These are phyloP conservation scores for Mycetomoellerius zeteki DNA, from an alignment of 1,140 invertebrate species.

Conservation along the genomic window DNA sequence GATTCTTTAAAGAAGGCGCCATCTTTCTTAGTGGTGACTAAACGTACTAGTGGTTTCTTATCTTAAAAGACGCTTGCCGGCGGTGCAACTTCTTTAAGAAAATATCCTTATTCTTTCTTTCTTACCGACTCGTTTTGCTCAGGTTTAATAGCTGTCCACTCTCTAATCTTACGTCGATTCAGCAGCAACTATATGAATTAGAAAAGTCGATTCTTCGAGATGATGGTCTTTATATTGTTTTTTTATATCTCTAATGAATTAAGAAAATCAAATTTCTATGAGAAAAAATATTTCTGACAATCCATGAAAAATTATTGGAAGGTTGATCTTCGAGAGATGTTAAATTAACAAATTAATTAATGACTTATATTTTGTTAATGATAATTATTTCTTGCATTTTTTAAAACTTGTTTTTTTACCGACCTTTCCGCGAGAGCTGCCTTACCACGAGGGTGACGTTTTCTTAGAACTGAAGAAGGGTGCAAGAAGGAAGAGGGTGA, in stretches of 20 bases:
- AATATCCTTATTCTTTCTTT: slow-evolving; percentile 83
- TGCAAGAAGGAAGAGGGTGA: slow-evolving; percentile 81
- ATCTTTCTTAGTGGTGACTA: slow-evolving; percentile 74
- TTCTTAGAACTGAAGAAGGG: slow-evolving; percentile 83
- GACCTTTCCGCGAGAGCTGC: slow-evolving; percentile 80
- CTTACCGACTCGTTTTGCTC: slow-evolving; percentile 82
- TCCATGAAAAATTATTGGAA: background rate
- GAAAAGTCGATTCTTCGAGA: background rate
- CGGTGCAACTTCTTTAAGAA: slow-evolving; percentile 85
- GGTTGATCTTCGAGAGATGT: background rate
- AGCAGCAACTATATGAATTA: background rate
- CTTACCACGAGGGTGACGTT: slow-evolving; percentile 83
- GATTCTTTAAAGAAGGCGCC: slow-evolving; percentile 77
- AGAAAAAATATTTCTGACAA: slow-evolving; percentile 34
- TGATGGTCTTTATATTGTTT: background rate
- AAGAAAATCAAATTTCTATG: slow-evolving; percentile 1
- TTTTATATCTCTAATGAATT: background rate
- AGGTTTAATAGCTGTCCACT: slow-evolving; percentile 12
- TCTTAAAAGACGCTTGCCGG: slow-evolving; percentile 82
- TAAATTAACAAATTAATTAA: background rate
- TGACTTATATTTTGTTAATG: background rate
- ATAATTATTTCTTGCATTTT: background rate
- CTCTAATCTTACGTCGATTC: slow-evolving; percentile 62
- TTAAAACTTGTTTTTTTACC: slow-evolving; percentile 73
- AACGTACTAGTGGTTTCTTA: slow-evolving; percentile 80